These are phyloP conservation scores for Pseudorectes ferrugineus DNA, from an alignment of 2,113 vertebrate genomes.

Conservation along the genomic window DNA sequence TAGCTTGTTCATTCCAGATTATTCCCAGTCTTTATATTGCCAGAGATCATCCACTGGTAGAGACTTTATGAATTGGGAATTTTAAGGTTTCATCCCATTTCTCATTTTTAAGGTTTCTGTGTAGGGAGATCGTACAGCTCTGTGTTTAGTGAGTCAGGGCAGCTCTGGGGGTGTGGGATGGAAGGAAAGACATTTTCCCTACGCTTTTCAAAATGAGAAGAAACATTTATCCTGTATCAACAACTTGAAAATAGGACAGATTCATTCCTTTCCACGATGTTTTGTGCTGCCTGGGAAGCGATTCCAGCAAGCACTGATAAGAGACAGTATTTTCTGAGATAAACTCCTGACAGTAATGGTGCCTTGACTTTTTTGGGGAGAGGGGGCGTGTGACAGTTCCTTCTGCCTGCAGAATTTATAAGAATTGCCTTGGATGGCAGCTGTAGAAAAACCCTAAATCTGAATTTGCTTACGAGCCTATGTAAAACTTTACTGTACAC, in stretches of 20 bases:
- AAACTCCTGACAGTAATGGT: not conserved
- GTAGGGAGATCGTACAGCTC: not conserved
- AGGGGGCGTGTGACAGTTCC: not conserved
- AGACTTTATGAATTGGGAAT: not conserved
- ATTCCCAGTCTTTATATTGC: not conserved
- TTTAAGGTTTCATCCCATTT: not conserved
- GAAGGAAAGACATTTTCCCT: not conserved
- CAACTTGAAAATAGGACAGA: not conserved
- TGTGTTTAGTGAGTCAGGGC: not conserved
- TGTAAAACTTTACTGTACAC: not conserved
- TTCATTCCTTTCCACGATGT: not conserved
- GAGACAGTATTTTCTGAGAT: not conserved
- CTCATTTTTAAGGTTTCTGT: not conserved
- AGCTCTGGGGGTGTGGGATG: not conserved
- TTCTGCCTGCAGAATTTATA: not conserved
- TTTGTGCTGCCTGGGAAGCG: not conserved
- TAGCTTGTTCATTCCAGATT: not conserved
- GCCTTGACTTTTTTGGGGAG: not conserved
- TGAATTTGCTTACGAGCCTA: not conserved
- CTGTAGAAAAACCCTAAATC: not conserved
- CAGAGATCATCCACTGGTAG: not conserved
- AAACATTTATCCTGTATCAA: not conserved
- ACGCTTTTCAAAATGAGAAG: not conserved
- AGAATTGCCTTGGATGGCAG: not conserved
- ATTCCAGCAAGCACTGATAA: conserved; percentile 2